Percentiles rank a stretch among this genome's conserved stretches.
These are phyloP conservation scores for Eupithecia pulchellata DNA, from an alignment of 2,888 invertebrate genomes.

Conservation along the genomic window DNA sequence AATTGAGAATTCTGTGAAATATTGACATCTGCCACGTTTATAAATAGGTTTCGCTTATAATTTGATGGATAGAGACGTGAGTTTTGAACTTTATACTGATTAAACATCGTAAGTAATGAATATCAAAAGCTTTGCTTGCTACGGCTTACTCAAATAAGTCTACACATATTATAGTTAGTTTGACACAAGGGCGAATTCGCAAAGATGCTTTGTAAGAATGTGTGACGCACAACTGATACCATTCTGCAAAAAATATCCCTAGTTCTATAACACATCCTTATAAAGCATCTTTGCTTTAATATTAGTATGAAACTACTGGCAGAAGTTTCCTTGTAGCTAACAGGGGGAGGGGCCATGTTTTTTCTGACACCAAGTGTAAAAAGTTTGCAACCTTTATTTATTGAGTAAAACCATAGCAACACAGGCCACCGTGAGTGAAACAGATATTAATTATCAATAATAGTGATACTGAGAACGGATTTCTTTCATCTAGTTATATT, in stretches of 20 bases:
- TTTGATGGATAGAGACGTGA: neutral
- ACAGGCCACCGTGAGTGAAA: no score
- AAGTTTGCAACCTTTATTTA: neutral
- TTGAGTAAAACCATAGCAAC: no score
- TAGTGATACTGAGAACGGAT: neutral
- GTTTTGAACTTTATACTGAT: neutral
- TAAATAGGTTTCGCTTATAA: neutral
- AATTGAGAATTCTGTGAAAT: slow-evolving; percentile 20
- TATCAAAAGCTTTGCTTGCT: neutral
- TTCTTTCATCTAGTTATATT: neutral
- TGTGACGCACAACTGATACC: neutral
- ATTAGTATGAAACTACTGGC: neutral
- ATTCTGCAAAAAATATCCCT: no score
- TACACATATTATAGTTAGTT: neutral
- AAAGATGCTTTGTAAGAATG: no score
- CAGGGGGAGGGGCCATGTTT: neutral
- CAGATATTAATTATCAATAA: no score
- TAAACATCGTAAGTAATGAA: neutral
- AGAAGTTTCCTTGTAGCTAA: no score
- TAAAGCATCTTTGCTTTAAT: no score
- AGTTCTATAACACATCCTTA: no score
- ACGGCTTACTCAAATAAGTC: neutral
- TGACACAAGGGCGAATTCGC: neutral
- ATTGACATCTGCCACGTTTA: neutral
- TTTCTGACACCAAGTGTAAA: neutral